Conservation (phyloP, 2,888 invertebrate species). For the Rotaria magnacalcarata region DNA sequence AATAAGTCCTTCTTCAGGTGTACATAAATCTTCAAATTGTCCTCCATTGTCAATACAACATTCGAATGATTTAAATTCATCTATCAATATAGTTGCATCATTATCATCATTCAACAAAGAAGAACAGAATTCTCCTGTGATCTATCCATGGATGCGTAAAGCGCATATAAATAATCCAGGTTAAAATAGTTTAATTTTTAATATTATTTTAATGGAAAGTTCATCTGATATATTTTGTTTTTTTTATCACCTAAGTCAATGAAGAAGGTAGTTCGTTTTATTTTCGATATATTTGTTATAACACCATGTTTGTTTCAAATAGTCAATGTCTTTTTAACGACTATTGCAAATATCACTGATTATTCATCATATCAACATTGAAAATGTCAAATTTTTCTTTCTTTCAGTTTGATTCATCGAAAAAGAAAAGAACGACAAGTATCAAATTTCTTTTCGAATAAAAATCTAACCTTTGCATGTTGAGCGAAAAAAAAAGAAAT, state of each 20-base stretch:
- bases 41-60: neutral
- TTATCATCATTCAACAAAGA: neutral
- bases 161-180: slow-evolving; percentile 1
- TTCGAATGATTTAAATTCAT: neutral
- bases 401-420: neutral
- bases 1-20: neutral
- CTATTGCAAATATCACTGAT: no score
- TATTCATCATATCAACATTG: neutral
- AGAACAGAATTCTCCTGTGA: neutral
- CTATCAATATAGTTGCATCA: neutral
- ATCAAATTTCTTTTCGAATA: neutral
- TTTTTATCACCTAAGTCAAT: no score
- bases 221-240: no score
- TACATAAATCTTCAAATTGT: neutral
- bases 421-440: neutral
- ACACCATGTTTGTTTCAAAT: neutral
- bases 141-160: slow-evolving; percentile 8
- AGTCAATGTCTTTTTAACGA: neutral
- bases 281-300: no score
- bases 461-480: neutral
- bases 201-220: no score
- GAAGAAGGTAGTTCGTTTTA: no score
- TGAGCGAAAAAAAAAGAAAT: neutral
- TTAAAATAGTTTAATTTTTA: neutral
- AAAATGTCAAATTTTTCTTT: neutral